Percentiles rank a stretch among this genome's conserved stretches.
These are phyloP conservation scores for Gambusia affinis DNA, from an alignment of 2,113 vertebrate species.

Conservation along the genomic window DNA sequence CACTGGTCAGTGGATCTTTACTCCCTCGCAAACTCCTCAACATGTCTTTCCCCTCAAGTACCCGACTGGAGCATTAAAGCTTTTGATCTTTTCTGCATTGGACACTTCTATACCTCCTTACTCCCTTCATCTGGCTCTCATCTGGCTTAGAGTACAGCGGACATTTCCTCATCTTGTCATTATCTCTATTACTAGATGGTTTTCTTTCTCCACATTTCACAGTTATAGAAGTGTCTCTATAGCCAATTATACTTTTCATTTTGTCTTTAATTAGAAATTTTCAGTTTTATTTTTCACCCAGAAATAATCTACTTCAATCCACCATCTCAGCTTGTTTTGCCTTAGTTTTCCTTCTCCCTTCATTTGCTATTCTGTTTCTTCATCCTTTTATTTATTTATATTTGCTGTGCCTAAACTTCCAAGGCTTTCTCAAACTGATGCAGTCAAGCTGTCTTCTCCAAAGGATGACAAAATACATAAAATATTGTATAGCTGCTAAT, in stretches of 20 bases:
- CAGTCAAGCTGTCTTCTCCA: not conserved
- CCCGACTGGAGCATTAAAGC: constrained; percentile 24
- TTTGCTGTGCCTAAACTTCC: not conserved
- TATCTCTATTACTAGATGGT: constrained; percentile 5
- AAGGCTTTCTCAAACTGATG: not conserved
- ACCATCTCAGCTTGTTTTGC: constrained; percentile 5
- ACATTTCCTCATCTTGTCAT: constrained; percentile 38
- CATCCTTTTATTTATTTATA: not conserved
- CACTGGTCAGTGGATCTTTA: constrained; percentile 56
- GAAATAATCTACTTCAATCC: constrained; percentile 1
- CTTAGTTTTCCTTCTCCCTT: not conserved
- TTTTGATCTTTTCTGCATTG: constrained; percentile 63
- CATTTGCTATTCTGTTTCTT: not conserved
- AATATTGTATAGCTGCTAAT: not conserved
- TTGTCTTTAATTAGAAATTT: not conserved
- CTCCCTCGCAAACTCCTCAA: constrained; percentile 57
- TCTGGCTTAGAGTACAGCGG: constrained; percentile 27
- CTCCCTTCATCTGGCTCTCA: constrained; percentile 37
- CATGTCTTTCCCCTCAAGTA: constrained; percentile 48
- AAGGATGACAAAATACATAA: not conserved
- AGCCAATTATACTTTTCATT: not conserved
- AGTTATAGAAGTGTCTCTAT: not conserved
- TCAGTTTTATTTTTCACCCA: not conserved
- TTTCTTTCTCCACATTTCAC: not conserved
- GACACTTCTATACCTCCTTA: constrained; percentile 20